phyloP scores from a whole-genome alignment of 2,888 invertebrate genomes.

The Cheilosia variabilis region DNA sequence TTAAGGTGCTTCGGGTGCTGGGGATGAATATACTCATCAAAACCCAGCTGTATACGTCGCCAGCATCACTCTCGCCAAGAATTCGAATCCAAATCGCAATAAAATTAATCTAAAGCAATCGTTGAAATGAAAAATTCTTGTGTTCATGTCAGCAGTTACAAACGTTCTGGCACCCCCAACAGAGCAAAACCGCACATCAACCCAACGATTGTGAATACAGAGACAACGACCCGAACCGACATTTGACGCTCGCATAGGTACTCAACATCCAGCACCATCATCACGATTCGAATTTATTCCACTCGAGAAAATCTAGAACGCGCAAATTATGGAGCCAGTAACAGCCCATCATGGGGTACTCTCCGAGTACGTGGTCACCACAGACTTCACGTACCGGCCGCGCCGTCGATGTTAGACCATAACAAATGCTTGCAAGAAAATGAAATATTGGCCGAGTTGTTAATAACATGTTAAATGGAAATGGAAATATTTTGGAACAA shows the following conservation, averaged over 20 bases:
- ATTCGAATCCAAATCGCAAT: too few relatives aligned
- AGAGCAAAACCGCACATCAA: slow-evolving; percentile 69
- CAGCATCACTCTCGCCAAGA: too few relatives aligned
- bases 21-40: too few relatives aligned
- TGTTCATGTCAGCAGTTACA: slow-evolving; percentile 61
- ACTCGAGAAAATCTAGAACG: slow-evolving; percentile 70
- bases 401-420: slow-evolving; percentile 52
- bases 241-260: slow-evolving; percentile 57
- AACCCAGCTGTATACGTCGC: too few relatives aligned
- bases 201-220: slow-evolving; percentile 33
- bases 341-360: slow-evolving; percentile 34
- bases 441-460: slow-evolving; percentile 75
- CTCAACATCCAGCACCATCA: slow-evolving; percentile 20
- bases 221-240: slow-evolving; percentile 60
- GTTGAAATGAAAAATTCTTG: too few relatives aligned
- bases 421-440: slow-evolving; percentile 75
- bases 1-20: too few relatives aligned
- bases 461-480: slow-evolving; percentile 78
- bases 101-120: too few relatives aligned
- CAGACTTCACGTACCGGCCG: slow-evolving; percentile 41
- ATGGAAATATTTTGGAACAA: slow-evolving; percentile 77
- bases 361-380: slow-evolving; percentile 53
- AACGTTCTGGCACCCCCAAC: slow-evolving; percentile 74
- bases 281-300: slow-evolving; percentile 74
- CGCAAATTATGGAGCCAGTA: slow-evolving; percentile 66